Conservation (phyloP, 2,888 invertebrate species). For the Tricholauxania praeusta region DNA sequence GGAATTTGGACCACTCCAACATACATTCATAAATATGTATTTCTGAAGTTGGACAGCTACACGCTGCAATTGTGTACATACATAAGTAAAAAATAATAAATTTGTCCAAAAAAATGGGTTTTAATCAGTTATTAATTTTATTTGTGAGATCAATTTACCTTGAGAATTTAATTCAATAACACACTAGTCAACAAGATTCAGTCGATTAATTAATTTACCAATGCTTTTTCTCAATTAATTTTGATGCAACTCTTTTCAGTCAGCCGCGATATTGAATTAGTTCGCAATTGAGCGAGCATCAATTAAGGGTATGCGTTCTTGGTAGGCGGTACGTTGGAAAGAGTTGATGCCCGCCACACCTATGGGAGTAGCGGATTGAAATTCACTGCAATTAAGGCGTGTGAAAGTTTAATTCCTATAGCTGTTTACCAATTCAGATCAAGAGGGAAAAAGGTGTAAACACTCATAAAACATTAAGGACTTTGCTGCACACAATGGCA, state of each 20-base stretch:
- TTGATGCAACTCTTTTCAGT: background rate
- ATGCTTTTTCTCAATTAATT: background rate
- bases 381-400: conserved; percentile 4
- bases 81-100: too few species aligned
- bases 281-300: conserved; percentile 13
- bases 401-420: conserved; percentile 9
- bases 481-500: background rate
- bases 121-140: too few species aligned
- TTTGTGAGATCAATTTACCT: too few species aligned
- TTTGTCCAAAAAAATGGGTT: too few species aligned
- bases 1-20: too few species aligned
- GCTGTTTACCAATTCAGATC: background rate
- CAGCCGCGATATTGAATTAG: conserved; percentile 8
- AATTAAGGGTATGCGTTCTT: background rate
- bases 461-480: conserved; percentile 18
- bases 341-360: background rate
- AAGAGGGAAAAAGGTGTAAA: conserved; percentile 4
- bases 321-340: background rate
- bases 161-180: too few species aligned
- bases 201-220: too few species aligned
- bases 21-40: too few species aligned
- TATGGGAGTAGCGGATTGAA: background rate
- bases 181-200: too few species aligned
- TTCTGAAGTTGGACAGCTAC: too few species aligned
- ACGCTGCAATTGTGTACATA: too few species aligned